These are phyloP conservation scores for Latrodectus elegans DNA, from an alignment of 2,888 invertebrate genomes.

Conservation along the genomic window DNA sequence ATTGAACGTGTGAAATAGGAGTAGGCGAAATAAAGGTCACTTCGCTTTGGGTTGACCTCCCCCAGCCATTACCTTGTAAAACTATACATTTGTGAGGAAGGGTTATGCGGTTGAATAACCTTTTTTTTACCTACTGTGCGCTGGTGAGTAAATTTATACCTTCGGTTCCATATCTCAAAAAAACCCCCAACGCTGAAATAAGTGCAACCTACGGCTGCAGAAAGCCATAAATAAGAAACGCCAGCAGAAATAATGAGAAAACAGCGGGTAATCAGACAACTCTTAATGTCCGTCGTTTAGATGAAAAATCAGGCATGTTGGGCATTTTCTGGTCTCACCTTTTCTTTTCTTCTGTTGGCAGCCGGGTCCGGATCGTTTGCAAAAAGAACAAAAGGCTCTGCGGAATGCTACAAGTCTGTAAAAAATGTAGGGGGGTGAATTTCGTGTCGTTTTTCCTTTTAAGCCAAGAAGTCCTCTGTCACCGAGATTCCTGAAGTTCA, in stretches of 20 bases:
- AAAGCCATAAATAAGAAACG: slow-evolving; percentile 46
- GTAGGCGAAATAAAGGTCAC: neutral
- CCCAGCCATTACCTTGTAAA: slow-evolving; percentile 29
- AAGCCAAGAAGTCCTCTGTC: neutral
- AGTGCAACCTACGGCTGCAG: slow-evolving; percentile 27
- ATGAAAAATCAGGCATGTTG: slow-evolving; percentile 45
- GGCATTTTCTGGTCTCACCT: slow-evolving; percentile 13
- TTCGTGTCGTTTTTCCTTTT: neutral
- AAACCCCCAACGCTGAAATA: slow-evolving; percentile 16
- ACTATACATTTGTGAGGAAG: slow-evolving; percentile 30
- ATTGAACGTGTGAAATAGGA: neutral
- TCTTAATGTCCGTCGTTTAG: slow-evolving; percentile 47
- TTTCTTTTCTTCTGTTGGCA: neutral
- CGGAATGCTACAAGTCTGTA: neutral
- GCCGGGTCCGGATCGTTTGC: neutral
- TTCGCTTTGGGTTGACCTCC: slow-evolving; percentile 7
- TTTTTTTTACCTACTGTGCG: neutral
- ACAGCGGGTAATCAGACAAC: slow-evolving; percentile 48
- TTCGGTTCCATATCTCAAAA: slow-evolving; percentile 10
- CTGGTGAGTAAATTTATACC: slow-evolving; percentile 36
- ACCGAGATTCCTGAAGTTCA: too few relatives aligned
- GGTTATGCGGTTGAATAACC: slow-evolving; percentile 22
- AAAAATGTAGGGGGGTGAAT: slow-evolving; percentile 15
- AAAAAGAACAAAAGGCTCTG: slow-evolving; percentile 9
- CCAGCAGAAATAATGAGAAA: slow-evolving; percentile 54